Evolutionary conservation across 2,113 vertebrate genomes (phyloP).

Genomic region (Eudyptes chrysolophus): DNA sequence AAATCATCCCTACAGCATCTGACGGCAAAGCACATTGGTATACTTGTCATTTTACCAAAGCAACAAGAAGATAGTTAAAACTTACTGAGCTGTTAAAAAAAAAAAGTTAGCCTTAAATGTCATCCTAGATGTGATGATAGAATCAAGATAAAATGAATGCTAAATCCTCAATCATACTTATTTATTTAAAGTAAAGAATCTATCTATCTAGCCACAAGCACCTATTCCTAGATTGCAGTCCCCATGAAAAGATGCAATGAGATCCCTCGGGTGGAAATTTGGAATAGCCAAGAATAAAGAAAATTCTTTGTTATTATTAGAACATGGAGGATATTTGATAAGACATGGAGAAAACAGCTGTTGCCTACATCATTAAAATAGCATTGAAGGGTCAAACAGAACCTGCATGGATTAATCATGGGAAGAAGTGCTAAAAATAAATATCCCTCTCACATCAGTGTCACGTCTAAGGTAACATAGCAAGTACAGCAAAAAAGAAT

Average conservation of each 20-base stretch:
- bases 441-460: background rate
- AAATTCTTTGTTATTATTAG: constrained; percentile 48
- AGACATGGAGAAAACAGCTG: constrained; percentile 54
- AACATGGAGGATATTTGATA: constrained; percentile 37
- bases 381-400: background rate
- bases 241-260: background rate
- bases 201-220: background rate
- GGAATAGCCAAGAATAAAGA: background rate
- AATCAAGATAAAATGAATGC: background rate
- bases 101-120: background rate
- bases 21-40: background rate
- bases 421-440: constrained; percentile 42
- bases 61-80: background rate
- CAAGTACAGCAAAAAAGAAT: background rate
- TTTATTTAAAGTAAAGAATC: background rate
- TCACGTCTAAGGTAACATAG: background rate
- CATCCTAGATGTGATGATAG: background rate
- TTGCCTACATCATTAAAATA: constrained; percentile 6
- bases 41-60: background rate
- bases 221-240: constrained; percentile 37
- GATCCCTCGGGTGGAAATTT: background rate
- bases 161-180: background rate
- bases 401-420: background rate
- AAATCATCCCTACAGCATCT: background rate
- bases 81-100: background rate